A percentile compares a stretch with the other conserved stretches of the same genome.
phyloP scores from a whole-genome alignment of 2,113 vertebrate species.

The Crotalus tigris region DNA sequence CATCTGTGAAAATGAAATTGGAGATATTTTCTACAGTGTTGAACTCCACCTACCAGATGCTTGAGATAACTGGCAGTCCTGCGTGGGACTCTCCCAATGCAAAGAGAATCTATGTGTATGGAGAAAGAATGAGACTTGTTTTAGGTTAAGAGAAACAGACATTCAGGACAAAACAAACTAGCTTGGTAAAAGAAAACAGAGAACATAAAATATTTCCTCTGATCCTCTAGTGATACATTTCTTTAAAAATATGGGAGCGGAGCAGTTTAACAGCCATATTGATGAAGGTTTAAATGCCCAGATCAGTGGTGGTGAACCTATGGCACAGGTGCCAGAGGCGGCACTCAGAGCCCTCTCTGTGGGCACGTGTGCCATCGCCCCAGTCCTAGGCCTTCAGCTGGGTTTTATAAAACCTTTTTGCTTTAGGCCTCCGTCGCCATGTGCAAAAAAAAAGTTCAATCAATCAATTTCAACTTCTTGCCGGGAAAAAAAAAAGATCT shows the following conservation, averaged over 20 bases:
- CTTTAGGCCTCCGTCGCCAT: too few relatives aligned
- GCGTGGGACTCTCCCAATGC: neutral
- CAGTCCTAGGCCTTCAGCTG: too few relatives aligned
- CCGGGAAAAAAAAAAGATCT: too few relatives aligned
- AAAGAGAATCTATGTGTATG: neutral
- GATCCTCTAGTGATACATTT: neutral
- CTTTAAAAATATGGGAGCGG: neutral
- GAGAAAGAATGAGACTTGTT: conserved; percentile 29
- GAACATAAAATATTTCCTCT: neutral
- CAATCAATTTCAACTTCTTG: too few relatives aligned
- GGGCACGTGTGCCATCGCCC: rapidly evolving
- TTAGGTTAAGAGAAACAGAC: conserved; percentile 25
- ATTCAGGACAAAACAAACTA: neutral
- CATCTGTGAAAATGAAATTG: neutral
- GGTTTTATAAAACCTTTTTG: too few relatives aligned
- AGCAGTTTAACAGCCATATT: neutral
- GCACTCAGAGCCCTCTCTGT: too few relatives aligned
- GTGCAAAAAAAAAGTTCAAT: too few relatives aligned
- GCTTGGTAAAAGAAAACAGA: neutral
- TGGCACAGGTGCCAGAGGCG: too few relatives aligned
- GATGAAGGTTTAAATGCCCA: neutral
- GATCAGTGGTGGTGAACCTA: too few relatives aligned
- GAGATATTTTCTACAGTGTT: neutral
- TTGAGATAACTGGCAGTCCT: conserved; percentile 10
- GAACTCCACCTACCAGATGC: neutral